Conservation (phyloP, 2,888 invertebrate genomes). For the Plebejus argus region DNA sequence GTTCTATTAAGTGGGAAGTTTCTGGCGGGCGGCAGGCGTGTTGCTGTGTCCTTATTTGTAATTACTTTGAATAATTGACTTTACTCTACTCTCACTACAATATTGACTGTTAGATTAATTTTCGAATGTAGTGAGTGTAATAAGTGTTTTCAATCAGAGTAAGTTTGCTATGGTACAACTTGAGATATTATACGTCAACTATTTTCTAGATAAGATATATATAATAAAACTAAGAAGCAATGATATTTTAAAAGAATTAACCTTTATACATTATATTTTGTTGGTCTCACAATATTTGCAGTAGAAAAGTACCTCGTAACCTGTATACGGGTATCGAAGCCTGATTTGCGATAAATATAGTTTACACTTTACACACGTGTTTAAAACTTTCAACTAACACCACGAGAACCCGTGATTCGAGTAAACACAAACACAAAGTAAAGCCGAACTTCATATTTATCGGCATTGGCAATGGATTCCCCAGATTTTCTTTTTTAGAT, state of each 20-base stretch:
- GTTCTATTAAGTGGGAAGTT: slow-evolving; percentile 68
- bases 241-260: no score
- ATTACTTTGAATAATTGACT: slow-evolving; percentile 19
- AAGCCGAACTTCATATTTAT: slow-evolving; percentile 7
- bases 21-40: neutral
- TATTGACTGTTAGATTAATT: neutral
- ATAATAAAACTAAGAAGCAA: no score
- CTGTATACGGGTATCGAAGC: neutral
- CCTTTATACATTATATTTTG: neutral
- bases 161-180: no score
- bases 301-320: neutral
- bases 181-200: no score
- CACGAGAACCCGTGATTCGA: neutral
- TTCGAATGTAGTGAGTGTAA: neutral
- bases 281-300: neutral
- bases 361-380: slow-evolving; percentile 1
- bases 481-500: neutral
- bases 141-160: no score
- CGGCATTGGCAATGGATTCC: neutral
- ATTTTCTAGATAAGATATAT: no score
- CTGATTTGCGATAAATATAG: slow-evolving; percentile 5
- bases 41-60: slow-evolving; percentile 24
- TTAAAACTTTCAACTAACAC: slow-evolving; percentile 3
- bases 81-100: neutral
- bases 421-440: slow-evolving; percentile 14